Evolutionary conservation across 2,888 invertebrate species (phyloP).

Genomic region (Tipula lateralis): DNA sequence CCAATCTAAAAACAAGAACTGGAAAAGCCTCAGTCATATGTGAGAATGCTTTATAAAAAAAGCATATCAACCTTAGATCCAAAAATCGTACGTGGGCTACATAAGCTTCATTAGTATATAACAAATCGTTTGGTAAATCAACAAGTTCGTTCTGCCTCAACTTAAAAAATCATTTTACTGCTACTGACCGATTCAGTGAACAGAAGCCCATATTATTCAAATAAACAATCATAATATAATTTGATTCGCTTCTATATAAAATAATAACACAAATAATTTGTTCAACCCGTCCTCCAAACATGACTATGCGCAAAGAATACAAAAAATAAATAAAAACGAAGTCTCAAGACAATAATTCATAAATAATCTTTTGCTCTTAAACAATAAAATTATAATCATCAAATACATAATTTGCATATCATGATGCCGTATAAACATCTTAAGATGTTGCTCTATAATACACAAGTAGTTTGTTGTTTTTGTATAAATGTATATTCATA

Average conservation of each 20-base stretch:
- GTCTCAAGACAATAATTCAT: conserved; percentile 15
- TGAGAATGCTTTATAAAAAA: too few species aligned
- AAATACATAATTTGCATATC: conserved; percentile 24
- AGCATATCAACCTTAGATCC: too few species aligned
- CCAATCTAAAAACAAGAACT: too few species aligned
- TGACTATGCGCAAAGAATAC: background rate
- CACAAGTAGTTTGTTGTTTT: background rate
- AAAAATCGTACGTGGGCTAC: too few species aligned
- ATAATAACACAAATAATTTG: background rate
- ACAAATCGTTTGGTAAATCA: too few species aligned
- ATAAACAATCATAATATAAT: background rate
- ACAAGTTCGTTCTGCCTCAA: too few species aligned
- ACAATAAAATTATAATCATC: conserved; percentile 19
- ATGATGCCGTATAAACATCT: background rate
- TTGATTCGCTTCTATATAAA: background rate
- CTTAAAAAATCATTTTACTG: too few species aligned
- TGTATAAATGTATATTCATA: too few species aligned
- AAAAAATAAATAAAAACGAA: background rate
- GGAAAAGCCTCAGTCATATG: too few species aligned
- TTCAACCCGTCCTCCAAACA: background rate
- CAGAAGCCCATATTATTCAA: background rate
- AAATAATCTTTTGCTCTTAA: background rate
- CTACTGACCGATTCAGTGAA: background rate
- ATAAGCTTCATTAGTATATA: too few species aligned
- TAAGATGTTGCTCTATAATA: background rate